Evolutionary conservation across 2,113 vertebrate species (phyloP).

Genomic region (Sapayoa aenigma): DNA sequence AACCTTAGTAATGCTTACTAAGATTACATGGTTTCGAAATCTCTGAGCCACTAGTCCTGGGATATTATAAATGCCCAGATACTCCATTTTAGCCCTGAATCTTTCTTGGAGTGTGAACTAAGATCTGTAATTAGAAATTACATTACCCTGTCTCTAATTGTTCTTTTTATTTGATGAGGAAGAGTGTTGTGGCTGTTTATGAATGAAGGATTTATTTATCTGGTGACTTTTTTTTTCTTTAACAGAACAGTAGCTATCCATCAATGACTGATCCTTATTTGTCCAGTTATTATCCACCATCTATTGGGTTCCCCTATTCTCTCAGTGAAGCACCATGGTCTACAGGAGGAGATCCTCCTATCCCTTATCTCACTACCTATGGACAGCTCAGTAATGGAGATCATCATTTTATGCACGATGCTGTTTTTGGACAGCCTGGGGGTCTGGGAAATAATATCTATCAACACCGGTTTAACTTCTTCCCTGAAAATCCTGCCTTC

Average conservation of each 20-base stretch:
- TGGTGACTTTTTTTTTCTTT: conserved; percentile 26
- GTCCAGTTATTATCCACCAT: conserved; percentile 95
- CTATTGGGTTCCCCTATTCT: conserved; percentile 93
- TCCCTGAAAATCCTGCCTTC: conserved; percentile 94
- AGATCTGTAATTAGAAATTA: neutral
- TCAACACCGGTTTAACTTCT: conserved; percentile 93
- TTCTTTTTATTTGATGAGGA: neutral
- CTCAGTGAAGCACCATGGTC: conserved; percentile 96
- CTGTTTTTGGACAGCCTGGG: conserved; percentile 92
- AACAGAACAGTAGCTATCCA: conserved; percentile 93
- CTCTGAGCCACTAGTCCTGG: neutral
- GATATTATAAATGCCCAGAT: neutral
- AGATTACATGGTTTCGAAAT: neutral
- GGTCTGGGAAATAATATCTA: conserved; percentile 91
- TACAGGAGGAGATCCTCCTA: conserved; percentile 92
- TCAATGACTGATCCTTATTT: conserved; percentile 96
- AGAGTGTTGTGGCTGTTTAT: neutral
- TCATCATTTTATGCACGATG: conserved; percentile 94
- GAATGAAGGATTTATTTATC: neutral
- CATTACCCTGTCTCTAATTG: neutral
- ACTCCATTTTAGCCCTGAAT: neutral
- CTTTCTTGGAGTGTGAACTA: neutral
- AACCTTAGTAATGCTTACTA: neutral
- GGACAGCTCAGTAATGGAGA: conserved; percentile 95
- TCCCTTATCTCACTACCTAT: conserved; percentile 93